Conservation (phyloP, 2,113 vertebrate genomes). For the Galemys pyrenaicus region DNA sequence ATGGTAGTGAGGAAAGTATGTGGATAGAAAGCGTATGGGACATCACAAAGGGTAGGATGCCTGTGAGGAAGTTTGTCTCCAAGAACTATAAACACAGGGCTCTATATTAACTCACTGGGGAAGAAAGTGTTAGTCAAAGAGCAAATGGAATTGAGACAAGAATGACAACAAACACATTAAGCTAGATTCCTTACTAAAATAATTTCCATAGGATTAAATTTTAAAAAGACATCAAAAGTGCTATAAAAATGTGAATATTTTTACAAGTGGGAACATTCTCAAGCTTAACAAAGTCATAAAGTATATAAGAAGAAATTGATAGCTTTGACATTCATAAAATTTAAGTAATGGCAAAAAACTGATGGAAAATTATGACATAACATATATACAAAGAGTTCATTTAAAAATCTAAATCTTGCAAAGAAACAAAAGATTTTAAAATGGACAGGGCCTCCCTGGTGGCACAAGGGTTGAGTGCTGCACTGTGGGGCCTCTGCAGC, state of each 20-base stretch:
- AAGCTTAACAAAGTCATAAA: conserved; percentile 8
- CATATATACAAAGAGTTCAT: neutral
- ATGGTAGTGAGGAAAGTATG: neutral
- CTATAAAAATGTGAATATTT: neutral
- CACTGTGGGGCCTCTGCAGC: too few species aligned
- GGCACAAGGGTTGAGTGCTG: too few species aligned
- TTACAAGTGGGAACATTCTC: neutral
- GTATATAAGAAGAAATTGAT: neutral
- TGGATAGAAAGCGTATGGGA: neutral
- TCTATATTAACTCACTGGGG: neutral
- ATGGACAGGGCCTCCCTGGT: too few species aligned
- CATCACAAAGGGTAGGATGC: neutral
- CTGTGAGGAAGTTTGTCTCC: neutral
- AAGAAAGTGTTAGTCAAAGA: neutral
- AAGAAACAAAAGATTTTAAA: neutral
- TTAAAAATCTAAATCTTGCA: neutral
- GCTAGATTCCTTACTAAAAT: neutral
- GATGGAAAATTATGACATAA: neutral
- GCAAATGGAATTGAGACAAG: neutral
- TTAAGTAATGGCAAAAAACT: neutral
- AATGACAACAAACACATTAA: neutral
- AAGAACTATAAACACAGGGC: neutral
- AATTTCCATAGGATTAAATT: neutral
- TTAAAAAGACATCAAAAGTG: neutral
- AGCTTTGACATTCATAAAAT: neutral